Base-by-base conservation (phyloP, 2,888 invertebrate species). In the Thumatha senex region DNA sequence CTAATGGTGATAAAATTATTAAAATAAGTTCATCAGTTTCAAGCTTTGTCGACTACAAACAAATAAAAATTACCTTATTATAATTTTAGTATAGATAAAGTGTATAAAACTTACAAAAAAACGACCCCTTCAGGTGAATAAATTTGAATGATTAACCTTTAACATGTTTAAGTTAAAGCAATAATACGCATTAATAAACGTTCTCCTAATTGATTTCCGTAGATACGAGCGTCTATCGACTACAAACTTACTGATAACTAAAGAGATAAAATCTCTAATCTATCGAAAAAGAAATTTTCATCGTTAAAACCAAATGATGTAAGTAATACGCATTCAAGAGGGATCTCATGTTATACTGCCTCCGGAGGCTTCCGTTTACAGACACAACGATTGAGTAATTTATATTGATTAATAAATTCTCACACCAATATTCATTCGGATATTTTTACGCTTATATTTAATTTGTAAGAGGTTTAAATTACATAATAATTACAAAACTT, bases 401-500 rank as follows among this genome's bases (percentile, higher is more conserved):
- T 54, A 55, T 54, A 64, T 68, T 51, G 39, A 47, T 33, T 29
- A 46, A 61, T 68, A 53, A 55, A 64, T 64, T 48, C 38, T 33
- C 48, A 55, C 36, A 46, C 39, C 44, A 42, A 56, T 50, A 56
- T 61, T 40, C 30, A 40, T 65, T 24, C 34, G 14, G 40, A 62
- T 57, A 49, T 61, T 47, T 61, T 65, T 68, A 62, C 59, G 62
- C 63, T 64, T 52, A 51, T 8, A 52, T 62, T 66, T 57, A 59
- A 65, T 59, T 56, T 59, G 41, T 57, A 52, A 51, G 40, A 61
- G 45, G 54, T 40, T 65, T 59, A 39, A 51, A 54, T 65, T 65
- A 65, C 66, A 61, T 55, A 68, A 59, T 68, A 66, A 65, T 68
- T 62, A 66, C 10, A 51, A 55, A 59, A 24, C 2, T 24, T 38